Conservation (phyloP, 2,888 invertebrate genomes). For the Drosophila testacea region DNA sequence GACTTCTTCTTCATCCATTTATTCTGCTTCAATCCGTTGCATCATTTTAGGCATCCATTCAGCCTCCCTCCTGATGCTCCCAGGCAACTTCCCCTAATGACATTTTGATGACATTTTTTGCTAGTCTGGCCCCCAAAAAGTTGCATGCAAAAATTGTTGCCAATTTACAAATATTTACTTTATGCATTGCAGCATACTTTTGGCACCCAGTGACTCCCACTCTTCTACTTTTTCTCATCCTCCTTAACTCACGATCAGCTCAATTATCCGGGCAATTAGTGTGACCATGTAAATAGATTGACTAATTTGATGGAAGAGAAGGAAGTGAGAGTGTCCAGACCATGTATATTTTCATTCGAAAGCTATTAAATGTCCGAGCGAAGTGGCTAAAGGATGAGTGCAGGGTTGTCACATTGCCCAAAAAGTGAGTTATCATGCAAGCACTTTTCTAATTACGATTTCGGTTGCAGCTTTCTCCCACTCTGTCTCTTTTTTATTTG, state of each 20-base stretch:
- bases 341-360: conserved; percentile 26
- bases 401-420: conserved; percentile 34
- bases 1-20: neutral
- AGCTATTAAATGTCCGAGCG: conserved; percentile 52
- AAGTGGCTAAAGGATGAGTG: neutral
- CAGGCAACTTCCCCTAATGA: conserved; percentile 50
- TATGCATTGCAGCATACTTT: conserved; percentile 31
- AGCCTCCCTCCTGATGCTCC: neutral
- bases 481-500: neutral
- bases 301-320: conserved; percentile 50
- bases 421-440: conserved; percentile 77
- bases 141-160: conserved; percentile 32
- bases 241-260: conserved; percentile 2
- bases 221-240: neutral
- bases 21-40: neutral
- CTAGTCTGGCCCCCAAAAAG: conserved; percentile 4
- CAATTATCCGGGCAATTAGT: conserved; percentile 70
- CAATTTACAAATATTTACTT: conserved; percentile 31
- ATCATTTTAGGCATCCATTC: neutral
- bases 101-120: conserved; percentile 74
- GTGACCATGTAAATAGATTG: conserved; percentile 66
- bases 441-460: conserved; percentile 78
- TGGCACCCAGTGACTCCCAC: neutral
- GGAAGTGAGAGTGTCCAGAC: conserved; percentile 20
- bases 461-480: conserved; percentile 22